phyloP scores from a whole-genome alignment of 2,797 vertebrate genomes.

The Xenopus petersii region DNA sequence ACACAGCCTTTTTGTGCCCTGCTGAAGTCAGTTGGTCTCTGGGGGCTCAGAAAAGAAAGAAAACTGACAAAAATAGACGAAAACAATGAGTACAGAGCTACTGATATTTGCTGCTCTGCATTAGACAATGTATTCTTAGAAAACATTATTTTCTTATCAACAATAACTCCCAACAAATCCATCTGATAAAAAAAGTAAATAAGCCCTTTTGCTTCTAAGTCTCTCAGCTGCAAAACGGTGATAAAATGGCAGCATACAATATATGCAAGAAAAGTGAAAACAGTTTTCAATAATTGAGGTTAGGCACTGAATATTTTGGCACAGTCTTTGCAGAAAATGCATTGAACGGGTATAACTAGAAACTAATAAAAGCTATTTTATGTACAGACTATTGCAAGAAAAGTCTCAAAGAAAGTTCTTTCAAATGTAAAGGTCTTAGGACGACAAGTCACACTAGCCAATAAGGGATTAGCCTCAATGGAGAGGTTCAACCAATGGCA shows the following conservation, averaged over 20 bases:
- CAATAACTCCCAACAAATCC: conserved; percentile 17
- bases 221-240: conserved; percentile 12
- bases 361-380: no score
- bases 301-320: no score
- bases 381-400: no score
- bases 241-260: conserved; percentile 15
- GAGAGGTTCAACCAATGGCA: no score
- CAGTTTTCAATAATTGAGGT: no score
- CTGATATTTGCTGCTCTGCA: conserved; percentile 10
- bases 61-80: conserved; percentile 18
- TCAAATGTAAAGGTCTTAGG: no score
- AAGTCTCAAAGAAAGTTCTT: no score
- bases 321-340: no score
- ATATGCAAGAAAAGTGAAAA: no score
- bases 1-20: conserved; percentile 10
- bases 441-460: no score
- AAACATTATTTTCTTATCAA: conserved; percentile 7
- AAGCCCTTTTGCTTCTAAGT: neutral
- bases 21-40: conserved; percentile 15
- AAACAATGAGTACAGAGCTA: conserved; percentile 8
- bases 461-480: no score
- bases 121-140: neutral
- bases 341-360: no score
- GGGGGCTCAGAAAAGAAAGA: conserved; percentile 6
- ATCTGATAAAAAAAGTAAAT: conserved; percentile 7